Evolutionary conservation across 2,888 invertebrate species (phyloP).

Genomic region (Hypselothyrea guttata): DNA sequence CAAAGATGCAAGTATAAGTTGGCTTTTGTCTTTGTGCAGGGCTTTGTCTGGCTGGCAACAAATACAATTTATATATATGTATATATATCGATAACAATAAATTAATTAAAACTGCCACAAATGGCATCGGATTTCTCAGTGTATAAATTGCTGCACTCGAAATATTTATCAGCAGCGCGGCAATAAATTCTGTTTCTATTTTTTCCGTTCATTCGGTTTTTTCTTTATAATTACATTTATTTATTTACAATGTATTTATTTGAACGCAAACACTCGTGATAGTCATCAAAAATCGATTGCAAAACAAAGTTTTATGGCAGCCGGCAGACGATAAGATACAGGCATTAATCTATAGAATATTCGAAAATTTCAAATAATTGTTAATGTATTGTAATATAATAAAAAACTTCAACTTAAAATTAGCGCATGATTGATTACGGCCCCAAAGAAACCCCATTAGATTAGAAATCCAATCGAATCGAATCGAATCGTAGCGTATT

Average conservation of each 20-base stretch:
- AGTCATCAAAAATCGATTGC: slow-evolving; percentile 65
- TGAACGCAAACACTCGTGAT: slow-evolving; percentile 52
- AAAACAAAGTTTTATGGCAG: slow-evolving; percentile 29
- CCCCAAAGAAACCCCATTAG: slow-evolving; percentile 21
- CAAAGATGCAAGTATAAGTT: slow-evolving; percentile 70
- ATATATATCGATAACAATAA: slow-evolving; percentile 72
- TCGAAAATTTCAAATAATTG: background rate
- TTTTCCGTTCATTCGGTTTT: no score
- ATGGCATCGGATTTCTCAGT: no score
- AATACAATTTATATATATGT: no score
- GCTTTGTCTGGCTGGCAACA: slow-evolving; percentile 50
- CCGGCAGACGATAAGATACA: slow-evolving; percentile 58
- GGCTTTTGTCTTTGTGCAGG: slow-evolving; percentile 74
- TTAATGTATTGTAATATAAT: slow-evolving; percentile 56
- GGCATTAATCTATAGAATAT: slow-evolving; percentile 23
- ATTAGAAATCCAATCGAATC: slow-evolving; percentile 8
- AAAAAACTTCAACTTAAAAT: slow-evolving; percentile 30
- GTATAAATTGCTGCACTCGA: background rate
- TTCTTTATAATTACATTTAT: slow-evolving; percentile 63
- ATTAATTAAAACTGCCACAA: slow-evolving; percentile 69
- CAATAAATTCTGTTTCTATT: slow-evolving; percentile 10
- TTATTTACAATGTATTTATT: slow-evolving; percentile 36
- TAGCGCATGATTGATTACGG: slow-evolving; percentile 42
- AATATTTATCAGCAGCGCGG: background rate
- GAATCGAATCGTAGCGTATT: no score